Evolutionary conservation across 23 tunicate species (phyloP).

Genomic region (Botrylloides violaceus): DNA sequence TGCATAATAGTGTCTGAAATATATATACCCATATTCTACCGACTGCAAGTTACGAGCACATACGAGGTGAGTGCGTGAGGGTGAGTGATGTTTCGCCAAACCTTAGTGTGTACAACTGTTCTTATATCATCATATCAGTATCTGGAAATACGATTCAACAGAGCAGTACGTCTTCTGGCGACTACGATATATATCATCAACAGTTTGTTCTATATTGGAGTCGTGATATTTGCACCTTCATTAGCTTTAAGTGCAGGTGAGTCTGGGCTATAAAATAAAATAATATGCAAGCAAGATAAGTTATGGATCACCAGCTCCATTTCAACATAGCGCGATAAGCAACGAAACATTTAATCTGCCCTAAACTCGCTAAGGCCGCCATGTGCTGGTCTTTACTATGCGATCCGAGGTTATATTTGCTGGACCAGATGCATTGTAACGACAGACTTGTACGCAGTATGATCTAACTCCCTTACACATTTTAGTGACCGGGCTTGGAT

Average conservation of each 20-base stretch:
- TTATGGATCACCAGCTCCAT: no score
- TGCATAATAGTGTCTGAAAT: conserved; percentile 29
- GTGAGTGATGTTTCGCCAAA: not conserved
- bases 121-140: conserved; percentile 1
- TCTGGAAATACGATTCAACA: conserved; percentile 31
- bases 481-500: conserved; percentile 51
- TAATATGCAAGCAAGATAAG: no score
- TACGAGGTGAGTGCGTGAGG: conserved; percentile 36
- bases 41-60: conserved; percentile 28
- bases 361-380: no score
- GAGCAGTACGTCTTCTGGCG: conserved; percentile 21
- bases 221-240: conserved; percentile 35
- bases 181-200: not conserved
- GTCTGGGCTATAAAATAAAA: no score
- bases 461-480: not conserved
- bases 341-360: no score
- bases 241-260: conserved; percentile 23
- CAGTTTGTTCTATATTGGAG: conserved; percentile 15
- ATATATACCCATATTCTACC: conserved; percentile 33
- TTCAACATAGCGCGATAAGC: no score
- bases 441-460: no score
- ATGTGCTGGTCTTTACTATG: not conserved
- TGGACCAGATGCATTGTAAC: not conserved
- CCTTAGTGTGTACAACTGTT: not conserved
- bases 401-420: not conserved